Conservation (phyloP, 2,797 vertebrate genomes). For the Novumbra hubbsi region DNA sequence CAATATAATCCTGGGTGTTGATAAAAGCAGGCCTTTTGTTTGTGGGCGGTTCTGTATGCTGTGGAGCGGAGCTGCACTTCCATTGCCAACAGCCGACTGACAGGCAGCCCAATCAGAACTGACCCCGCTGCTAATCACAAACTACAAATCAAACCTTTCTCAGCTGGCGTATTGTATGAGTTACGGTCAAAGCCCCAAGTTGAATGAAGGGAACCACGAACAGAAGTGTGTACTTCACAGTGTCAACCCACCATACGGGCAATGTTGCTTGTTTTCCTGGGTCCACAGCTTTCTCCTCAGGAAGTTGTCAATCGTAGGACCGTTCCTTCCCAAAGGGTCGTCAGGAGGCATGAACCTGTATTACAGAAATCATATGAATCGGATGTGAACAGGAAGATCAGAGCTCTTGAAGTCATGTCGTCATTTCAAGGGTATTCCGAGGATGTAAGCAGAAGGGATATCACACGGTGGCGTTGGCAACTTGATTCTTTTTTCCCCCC, state of each 20-base stretch:
- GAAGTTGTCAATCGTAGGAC: constrained; percentile 83
- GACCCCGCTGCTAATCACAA: constrained; percentile 9
- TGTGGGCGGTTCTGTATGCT: neutral
- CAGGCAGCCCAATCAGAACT: constrained; percentile 16
- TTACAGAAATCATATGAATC: neutral
- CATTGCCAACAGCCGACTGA: constrained; percentile 6
- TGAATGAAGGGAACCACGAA: neutral
- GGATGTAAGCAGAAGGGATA: neutral
- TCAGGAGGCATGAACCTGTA: constrained; percentile 92
- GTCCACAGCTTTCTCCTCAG: constrained; percentile 75
- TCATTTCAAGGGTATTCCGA: neutral
- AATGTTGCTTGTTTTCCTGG: constrained; percentile 76
- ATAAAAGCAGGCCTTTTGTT: constrained; percentile 15
- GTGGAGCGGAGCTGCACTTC: constrained; percentile 1
- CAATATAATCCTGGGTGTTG: constrained; percentile 11
- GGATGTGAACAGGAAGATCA: neutral
- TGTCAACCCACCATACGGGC: constrained; percentile 81
- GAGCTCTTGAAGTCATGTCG: neutral
- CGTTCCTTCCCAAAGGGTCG: constrained; percentile 84
- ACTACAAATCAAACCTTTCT: neutral
- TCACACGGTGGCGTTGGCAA: neutral
- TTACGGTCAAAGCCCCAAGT: neutral
- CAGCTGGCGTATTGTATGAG: neutral
- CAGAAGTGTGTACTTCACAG: constrained; percentile 5
- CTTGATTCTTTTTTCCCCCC: too few species aligned